phyloP scores from a whole-genome alignment of 2,113 vertebrate genomes.

The Pterocles gutturalis region DNA sequence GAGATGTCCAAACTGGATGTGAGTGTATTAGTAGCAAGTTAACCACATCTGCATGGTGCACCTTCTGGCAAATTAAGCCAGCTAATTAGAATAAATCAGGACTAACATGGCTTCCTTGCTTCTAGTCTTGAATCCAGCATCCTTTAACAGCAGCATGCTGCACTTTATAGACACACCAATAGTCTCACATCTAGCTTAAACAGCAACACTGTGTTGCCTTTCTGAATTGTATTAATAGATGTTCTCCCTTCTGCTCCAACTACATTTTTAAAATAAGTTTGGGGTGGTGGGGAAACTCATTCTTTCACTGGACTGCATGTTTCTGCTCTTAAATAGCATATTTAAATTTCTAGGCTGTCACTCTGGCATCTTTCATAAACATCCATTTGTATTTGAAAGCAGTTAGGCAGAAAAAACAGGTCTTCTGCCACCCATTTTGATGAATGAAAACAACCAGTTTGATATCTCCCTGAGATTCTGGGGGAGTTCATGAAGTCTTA shows the following conservation, averaged over 20 bases:
- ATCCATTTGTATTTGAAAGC: slow-evolving; percentile 18
- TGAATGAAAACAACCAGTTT: slow-evolving; percentile 1
- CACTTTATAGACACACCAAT: background rate
- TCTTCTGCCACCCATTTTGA: background rate
- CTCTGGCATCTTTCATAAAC: background rate
- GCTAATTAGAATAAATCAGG: background rate
- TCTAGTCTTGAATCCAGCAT: background rate
- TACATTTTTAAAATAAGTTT: background rate
- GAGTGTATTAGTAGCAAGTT: background rate
- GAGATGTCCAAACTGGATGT: background rate
- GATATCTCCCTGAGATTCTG: background rate
- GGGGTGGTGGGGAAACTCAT: background rate
- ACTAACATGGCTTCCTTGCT: background rate
- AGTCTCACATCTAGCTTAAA: background rate
- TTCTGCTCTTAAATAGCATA: background rate
- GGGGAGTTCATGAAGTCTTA: slow-evolving; percentile 4
- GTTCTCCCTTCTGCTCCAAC: background rate
- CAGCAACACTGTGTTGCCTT: background rate
- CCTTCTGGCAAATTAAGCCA: background rate
- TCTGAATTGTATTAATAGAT: background rate
- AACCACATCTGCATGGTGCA: background rate
- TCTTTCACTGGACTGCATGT: background rate
- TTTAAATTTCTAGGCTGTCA: background rate
- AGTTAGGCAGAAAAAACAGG: background rate
- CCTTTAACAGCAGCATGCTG: background rate